Evolutionary conservation across 2,797 vertebrate genomes (phyloP).

Genomic region (Ciconia nigra): DNA sequence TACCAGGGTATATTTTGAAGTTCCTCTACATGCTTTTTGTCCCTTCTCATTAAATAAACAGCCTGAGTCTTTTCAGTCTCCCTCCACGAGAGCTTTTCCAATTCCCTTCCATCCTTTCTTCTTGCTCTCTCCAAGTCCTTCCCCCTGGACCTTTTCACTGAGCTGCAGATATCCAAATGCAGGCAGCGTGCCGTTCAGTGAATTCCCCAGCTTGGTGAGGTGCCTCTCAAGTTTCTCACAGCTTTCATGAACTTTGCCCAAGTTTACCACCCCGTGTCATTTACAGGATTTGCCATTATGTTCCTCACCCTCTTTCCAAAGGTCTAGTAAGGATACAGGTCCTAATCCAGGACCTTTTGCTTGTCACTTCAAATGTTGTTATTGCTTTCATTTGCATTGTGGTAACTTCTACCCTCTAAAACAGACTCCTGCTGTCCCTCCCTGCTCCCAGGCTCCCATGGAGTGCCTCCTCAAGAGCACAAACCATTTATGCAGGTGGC

Average conservation of each 20-base stretch:
- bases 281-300: not conserved
- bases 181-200: not conserved
- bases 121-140: not conserved
- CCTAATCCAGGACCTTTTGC: not conserved
- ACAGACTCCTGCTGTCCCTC: not conserved
- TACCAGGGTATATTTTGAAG: fast-evolving
- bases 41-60: not conserved
- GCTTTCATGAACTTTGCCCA: not conserved
- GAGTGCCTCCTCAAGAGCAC: not conserved
- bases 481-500: not conserved
- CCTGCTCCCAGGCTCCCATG: not conserved
- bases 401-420: not conserved
- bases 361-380: not conserved
- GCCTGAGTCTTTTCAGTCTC: not conserved
- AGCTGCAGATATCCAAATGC: not conserved
- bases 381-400: not conserved
- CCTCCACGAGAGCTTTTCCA: not conserved
- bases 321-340: not conserved
- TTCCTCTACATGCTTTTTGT: not conserved
- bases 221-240: slow-evolving; percentile 1
- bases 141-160: not conserved
- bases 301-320: not conserved
- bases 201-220: not conserved
- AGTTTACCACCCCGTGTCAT: not conserved
- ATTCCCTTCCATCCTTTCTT: not conserved